phyloP scores from a whole-genome alignment of 2,797 vertebrate genomes.

The Salmo trutta region DNA sequence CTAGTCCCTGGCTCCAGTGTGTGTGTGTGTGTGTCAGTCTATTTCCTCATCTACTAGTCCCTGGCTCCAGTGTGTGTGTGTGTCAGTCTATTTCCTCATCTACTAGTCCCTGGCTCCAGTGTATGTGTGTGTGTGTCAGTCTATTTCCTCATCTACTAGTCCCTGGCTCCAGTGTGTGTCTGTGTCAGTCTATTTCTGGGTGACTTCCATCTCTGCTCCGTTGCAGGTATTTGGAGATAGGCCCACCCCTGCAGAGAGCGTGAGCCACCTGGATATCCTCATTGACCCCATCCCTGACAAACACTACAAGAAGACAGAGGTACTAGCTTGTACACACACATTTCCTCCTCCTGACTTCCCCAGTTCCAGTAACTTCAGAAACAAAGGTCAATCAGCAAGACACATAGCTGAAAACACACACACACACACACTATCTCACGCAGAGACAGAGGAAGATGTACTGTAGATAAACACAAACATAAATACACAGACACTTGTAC shows the following conservation, averaged over 20 bases:
- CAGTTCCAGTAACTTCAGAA: slow-evolving; percentile 29
- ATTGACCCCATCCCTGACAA: slow-evolving; percentile 79
- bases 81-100: slow-evolving; percentile 58
- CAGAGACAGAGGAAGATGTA: not conserved
- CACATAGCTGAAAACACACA: slow-evolving; percentile 4
- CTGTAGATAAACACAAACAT: slow-evolving; percentile 14
- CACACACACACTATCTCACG: not conserved
- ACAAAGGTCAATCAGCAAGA: slow-evolving; percentile 42
- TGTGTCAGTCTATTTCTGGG: slow-evolving; percentile 1
- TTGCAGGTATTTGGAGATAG: slow-evolving; percentile 78
- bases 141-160: too few species aligned
- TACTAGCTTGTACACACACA: slow-evolving; percentile 41
- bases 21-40: slow-evolving; percentile 22
- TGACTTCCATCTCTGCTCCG: slow-evolving; percentile 58
- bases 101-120: slow-evolving; percentile 41
- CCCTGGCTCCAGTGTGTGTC: slow-evolving; percentile 28
- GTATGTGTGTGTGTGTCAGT: slow-evolving; percentile 28
- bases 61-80: slow-evolving; percentile 16
- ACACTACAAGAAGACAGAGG: slow-evolving; percentile 78
- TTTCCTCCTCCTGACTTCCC: slow-evolving; percentile 16
- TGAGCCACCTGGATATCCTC: slow-evolving; percentile 80
- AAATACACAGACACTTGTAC: slow-evolving; percentile 28
- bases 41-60: slow-evolving; percentile 60
- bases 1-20: slow-evolving; percentile 38
- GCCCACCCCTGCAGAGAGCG: slow-evolving; percentile 69